A percentile compares a stretch with the other conserved stretches of the same genome.
Conservation (phyloP, 2,888 invertebrate species). For the Conchocele bisecta region DNA sequence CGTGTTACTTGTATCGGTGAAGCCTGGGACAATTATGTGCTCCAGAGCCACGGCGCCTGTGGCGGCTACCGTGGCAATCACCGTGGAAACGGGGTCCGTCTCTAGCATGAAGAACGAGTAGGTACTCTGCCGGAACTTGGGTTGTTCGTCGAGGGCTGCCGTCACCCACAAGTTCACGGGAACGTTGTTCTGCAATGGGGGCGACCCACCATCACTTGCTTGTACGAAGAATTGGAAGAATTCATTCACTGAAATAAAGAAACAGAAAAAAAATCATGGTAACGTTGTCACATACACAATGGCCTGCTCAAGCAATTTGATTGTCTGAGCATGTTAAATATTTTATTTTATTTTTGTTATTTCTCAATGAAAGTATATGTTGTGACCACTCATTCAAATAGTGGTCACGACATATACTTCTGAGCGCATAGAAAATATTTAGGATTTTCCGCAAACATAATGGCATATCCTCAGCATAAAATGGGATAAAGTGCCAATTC, state of each 20-base stretch:
- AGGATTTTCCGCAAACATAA: too few relatives aligned
- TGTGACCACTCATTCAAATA: too few relatives aligned
- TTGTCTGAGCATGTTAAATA: too few relatives aligned
- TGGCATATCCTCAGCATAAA: too few relatives aligned
- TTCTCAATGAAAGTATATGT: too few relatives aligned
- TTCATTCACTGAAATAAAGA: constrained; percentile 66
- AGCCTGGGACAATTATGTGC: constrained; percentile 86
- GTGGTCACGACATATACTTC: too few relatives aligned
- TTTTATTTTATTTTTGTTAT: too few relatives aligned
- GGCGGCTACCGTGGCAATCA: constrained; percentile 88
- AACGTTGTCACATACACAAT: background rate
- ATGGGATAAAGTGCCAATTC: too few relatives aligned
- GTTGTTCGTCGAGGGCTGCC: constrained; percentile 88
- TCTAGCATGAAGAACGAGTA: constrained; percentile 92
- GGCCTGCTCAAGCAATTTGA: too few relatives aligned
- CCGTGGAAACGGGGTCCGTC: constrained; percentile 88
- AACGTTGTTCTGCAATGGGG: constrained; percentile 89
- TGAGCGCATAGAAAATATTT: too few relatives aligned
- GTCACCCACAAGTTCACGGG: constrained; percentile 92
- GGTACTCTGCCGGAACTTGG: constrained; percentile 89
- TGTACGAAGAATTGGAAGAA: constrained; percentile 93
- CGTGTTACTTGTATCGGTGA: constrained; percentile 82
- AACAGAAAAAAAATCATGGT: background rate
- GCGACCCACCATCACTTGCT: constrained; percentile 91
- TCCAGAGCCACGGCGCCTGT: constrained; percentile 85